These are phyloP conservation scores for Anguilla rostrata DNA, from an alignment of 2,113 vertebrate genomes.

Conservation along the genomic window DNA sequence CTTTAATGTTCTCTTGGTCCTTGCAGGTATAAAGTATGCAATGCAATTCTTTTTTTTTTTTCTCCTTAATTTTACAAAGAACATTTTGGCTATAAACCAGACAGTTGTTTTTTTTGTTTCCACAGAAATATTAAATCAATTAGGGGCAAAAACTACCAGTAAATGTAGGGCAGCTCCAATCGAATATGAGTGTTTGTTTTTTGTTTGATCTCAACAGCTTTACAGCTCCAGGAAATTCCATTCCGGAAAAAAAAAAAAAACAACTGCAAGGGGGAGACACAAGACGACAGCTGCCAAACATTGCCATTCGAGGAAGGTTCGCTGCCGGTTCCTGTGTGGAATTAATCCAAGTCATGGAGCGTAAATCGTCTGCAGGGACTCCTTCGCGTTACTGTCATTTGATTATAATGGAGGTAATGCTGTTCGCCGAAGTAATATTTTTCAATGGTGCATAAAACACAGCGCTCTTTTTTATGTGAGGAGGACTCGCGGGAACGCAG, in stretches of 20 bases:
- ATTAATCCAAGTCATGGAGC: neutral
- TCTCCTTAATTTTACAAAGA: neutral
- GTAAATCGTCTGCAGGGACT: neutral
- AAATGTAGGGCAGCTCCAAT: neutral
- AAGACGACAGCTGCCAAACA: neutral
- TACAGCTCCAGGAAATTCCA: neutral
- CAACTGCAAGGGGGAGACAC: neutral
- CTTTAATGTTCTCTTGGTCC: conserved; percentile 79
- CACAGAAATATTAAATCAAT: neutral
- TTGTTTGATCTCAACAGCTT: neutral
- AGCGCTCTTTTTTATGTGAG: neutral
- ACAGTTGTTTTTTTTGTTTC: neutral
- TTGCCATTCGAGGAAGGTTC: neutral
- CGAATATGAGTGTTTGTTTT: neutral
- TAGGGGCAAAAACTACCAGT: neutral
- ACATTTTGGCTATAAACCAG: neutral
- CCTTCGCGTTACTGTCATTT: neutral
- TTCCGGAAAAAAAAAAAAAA: neutral
- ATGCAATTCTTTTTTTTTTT: neutral
- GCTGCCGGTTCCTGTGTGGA: neutral
- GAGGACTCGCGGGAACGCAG: neutral
- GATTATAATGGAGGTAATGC: neutral
- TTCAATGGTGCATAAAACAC: neutral
- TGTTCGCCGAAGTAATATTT: neutral
- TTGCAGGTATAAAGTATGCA: conserved; percentile 74